A percentile compares a stretch with the other conserved stretches of the same genome.
phyloP scores from a whole-genome alignment of 2,113 vertebrate species.

The Onychostoma macrolepis region DNA sequence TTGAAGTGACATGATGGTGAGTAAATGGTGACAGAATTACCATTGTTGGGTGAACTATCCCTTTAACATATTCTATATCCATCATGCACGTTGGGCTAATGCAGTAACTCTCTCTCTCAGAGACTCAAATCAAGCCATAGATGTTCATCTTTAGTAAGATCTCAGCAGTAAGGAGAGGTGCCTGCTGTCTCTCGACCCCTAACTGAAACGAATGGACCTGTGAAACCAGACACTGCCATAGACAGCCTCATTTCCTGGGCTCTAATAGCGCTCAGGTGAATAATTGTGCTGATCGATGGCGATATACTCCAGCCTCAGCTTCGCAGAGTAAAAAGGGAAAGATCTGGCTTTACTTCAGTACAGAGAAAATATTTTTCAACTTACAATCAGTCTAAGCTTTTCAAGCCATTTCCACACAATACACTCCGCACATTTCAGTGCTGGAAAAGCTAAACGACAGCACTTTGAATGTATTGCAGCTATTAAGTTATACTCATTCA shows the following conservation, averaged over 20 bases:
- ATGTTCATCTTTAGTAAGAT: conserved; percentile 32
- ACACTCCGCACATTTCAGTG: neutral
- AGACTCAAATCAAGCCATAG: neutral
- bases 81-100: neutral
- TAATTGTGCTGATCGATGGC: conserved; percentile 55
- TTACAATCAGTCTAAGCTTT: conserved; percentile 16
- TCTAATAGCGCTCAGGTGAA: conserved; percentile 52
- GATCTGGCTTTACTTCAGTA: conserved; percentile 26
- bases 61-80: neutral
- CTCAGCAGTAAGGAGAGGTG: conserved; percentile 16
- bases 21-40: neutral
- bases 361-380: conserved; percentile 6
- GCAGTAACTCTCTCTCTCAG: neutral
- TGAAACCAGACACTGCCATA: conserved; percentile 24
- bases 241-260: conserved; percentile 43
- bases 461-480: neutral
- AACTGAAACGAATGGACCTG: conserved; percentile 49
- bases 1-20: neutral
- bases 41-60: neutral
- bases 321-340: conserved; percentile 38
- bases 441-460: neutral
- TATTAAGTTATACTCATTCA: neutral
- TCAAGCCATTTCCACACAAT: neutral
- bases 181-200: conserved; percentile 25
- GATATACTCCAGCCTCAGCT: conserved; percentile 27